Base-by-base conservation (phyloP, 1,140 invertebrate species). In the Drosophila carrolli region DNA sequence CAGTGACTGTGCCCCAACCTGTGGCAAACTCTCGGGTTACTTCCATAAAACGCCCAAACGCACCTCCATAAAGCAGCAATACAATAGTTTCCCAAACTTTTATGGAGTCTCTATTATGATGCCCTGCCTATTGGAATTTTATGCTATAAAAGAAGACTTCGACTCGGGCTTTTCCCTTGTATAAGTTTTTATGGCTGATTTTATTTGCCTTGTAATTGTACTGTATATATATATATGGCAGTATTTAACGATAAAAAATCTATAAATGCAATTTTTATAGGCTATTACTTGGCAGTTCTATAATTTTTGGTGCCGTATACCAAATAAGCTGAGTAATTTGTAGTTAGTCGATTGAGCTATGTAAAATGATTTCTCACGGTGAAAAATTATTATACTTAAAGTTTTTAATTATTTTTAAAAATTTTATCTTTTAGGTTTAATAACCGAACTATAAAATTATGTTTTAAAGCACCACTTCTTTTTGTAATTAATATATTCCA, bases 141-240 rank as follows among this genome's bases (percentile, higher is more conserved):
- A 23, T 43, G 27, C 14, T 14, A 35, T 60, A 16, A 38, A 40
- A 55, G 19, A 56, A 56, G 55, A 14, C 38, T 56, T 27, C 14
- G 38, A 13, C 27, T 62, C 14, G 10, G 37, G 27, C 13, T 32
- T 41, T 43, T 23, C 32, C 50, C 5, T 37, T 51, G 46, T 27
- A 48, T n/a, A 48, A 11, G 23, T 50, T 60, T 61, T 61, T 57
- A 61, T 56, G 29, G 10, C 23, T n/a, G 27, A 19, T 59, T 60
- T 63, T 43, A 60, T 60, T 60, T 23, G 40, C 19, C 54, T 10
- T 23, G 60, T 59, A 62, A 62, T 43, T 23, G 29, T 43, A 54
- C 54, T 14, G 9, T 16, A 6, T 19, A 7, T 8, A 16, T 38
- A 6, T 19, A 2, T 8, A 16, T 38, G 47, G 32, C 29, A 27